These are phyloP conservation scores for Uloborus plumipes DNA, from an alignment of 2,888 invertebrate genomes.

Conservation along the genomic window DNA sequence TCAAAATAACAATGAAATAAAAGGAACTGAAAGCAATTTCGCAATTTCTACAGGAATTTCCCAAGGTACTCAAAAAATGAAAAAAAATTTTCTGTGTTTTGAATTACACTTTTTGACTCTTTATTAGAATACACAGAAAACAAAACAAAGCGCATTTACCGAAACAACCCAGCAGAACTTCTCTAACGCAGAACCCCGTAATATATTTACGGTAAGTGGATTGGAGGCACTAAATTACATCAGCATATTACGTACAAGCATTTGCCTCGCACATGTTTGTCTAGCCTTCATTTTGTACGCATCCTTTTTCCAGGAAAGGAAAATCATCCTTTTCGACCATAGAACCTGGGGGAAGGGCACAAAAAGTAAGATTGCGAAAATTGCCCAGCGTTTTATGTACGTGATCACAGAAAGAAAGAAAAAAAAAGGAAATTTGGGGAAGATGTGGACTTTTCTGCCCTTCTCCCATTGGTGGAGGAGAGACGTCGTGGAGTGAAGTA, in stretches of 20 bases:
- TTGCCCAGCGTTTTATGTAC: constrained; percentile 43
- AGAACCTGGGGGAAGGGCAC: background rate
- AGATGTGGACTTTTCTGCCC: background rate
- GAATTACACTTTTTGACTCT: no score
- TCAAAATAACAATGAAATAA: no score
- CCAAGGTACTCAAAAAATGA: no score
- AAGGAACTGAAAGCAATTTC: no score
- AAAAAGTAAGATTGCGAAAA: constrained; percentile 30
- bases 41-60: no score
- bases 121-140: no score
- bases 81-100: no score
- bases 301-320: background rate
- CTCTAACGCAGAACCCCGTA: no score
- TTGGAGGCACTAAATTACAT: constrained; percentile 16
- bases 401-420: constrained; percentile 56
- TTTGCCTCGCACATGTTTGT: background rate
- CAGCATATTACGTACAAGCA: constrained; percentile 19
- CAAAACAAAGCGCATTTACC: no score
- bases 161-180: no score
- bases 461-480: background rate
- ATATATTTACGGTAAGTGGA: no score
- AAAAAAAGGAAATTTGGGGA: background rate
- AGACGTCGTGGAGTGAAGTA: constrained; percentile 15
- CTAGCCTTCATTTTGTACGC: background rate
- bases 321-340: no score